Conservation (phyloP, 2,888 invertebrate species). For the Frankliniella intonsa region DNA sequence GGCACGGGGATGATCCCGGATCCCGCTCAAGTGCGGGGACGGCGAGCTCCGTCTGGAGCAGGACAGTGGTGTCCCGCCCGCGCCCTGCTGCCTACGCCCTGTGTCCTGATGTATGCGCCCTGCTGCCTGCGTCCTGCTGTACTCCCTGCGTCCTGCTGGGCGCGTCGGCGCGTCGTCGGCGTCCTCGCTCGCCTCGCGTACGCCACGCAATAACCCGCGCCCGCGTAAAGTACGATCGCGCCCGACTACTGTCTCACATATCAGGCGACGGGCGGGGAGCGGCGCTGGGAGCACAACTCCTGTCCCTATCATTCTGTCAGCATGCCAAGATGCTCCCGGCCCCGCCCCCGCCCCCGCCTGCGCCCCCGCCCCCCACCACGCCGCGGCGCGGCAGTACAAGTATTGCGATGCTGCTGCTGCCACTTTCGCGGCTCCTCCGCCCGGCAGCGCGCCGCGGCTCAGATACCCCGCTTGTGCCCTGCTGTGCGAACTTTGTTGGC, state of each 20-base stretch:
- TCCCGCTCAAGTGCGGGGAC: too few relatives aligned
- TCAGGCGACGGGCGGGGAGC: not conserved
- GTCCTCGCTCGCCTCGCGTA: not conserved
- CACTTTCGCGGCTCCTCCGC: not conserved
- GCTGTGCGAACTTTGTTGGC: constrained; percentile 13
- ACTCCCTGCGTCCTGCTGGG: not conserved
- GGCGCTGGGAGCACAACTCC: not conserved
- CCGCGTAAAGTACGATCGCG: not conserved
- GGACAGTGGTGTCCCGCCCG: too few relatives aligned
- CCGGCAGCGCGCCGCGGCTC: too few relatives aligned
- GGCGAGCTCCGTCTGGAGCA: too few relatives aligned
- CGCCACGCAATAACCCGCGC: not conserved
- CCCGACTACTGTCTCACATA: not conserved
- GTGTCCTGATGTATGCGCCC: too few relatives aligned
- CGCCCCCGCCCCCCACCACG: not conserved
- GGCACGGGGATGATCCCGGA: too few relatives aligned
- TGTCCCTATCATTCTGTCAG: constrained; percentile 9
- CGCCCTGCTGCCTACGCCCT: too few relatives aligned
- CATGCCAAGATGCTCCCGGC: constrained; percentile 12
- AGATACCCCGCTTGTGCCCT: too few relatives aligned
- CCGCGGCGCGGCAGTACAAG: not conserved
- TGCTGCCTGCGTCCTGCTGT: not conserved
- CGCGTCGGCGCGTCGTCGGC: not conserved
- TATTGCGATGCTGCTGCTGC: not conserved
- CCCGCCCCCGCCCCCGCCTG: not conserved